A percentile compares a stretch with the other conserved stretches of the same genome.
These are phyloP conservation scores for Epizoanthus ramosus DNA, from an alignment of 92 coral and sea anemone species.

Conservation along the genomic window DNA sequence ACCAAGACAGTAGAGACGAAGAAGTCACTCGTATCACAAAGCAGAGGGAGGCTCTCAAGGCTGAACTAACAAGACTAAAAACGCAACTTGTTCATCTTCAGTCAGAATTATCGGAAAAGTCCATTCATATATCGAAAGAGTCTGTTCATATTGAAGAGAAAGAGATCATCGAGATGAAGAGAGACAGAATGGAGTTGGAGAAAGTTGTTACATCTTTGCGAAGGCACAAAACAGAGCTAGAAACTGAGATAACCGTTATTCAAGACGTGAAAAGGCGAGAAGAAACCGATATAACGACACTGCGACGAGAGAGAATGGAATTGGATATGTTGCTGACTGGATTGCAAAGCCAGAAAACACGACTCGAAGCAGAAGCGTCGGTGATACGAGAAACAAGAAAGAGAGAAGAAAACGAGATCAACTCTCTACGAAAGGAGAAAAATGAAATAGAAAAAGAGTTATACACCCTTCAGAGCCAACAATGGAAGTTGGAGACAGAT, in stretches of 20 bases:
- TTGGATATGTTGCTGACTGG: slow-evolving; percentile 74
- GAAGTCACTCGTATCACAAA: slow-evolving; percentile 55
- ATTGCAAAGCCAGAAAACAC: slow-evolving; percentile 75
- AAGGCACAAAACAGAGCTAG: slow-evolving; percentile 81
- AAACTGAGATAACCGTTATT: slow-evolving; percentile 72
- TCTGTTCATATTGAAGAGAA: slow-evolving; percentile 53
- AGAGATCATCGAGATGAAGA: slow-evolving; percentile 66
- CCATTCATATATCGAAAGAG: slow-evolving; percentile 60
- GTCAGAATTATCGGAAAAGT: slow-evolving; percentile 40
- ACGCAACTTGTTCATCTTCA: slow-evolving; percentile 52
- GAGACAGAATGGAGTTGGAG: slow-evolving; percentile 79
- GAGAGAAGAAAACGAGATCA: slow-evolving; percentile 63
- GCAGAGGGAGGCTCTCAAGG: slow-evolving; percentile 67
- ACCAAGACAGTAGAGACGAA: slow-evolving; percentile 53
- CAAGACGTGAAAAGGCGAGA: slow-evolving; percentile 73
- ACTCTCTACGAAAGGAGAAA: slow-evolving; percentile 67
- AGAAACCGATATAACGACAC: slow-evolving; percentile 63
- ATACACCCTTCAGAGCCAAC: slow-evolving; percentile 70
- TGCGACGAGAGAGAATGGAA: slow-evolving; percentile 75
- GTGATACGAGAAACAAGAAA: slow-evolving; percentile 55
- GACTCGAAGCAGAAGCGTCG: slow-evolving; percentile 73
- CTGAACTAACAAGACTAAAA: slow-evolving; percentile 49
- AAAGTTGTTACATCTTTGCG: slow-evolving; percentile 64
- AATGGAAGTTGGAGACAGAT: slow-evolving; percentile 68
- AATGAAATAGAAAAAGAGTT: slow-evolving; percentile 69